A percentile compares a stretch with the other conserved stretches of the same genome.
These are phyloP conservation scores for Brachionus asplanchnoidis DNA, from an alignment of 1,140 invertebrate species.

Conservation along the genomic window DNA sequence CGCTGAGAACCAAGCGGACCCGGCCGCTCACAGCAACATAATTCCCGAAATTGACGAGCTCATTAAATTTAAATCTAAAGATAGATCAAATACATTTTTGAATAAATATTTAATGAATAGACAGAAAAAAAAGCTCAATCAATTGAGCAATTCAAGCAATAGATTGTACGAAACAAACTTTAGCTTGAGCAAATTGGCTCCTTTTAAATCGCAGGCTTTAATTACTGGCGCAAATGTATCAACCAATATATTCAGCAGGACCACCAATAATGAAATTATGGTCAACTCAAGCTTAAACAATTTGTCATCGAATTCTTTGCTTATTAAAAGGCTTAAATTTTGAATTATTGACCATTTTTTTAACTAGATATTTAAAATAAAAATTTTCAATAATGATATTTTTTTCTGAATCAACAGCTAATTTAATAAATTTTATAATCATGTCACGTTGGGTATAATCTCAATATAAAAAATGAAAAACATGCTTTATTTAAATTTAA, in stretches of 20 bases:
- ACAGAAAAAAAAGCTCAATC: not conserved
- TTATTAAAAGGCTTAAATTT: not conserved
- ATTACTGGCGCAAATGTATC: not conserved
- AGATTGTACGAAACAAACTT: not conserved
- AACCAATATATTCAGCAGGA: not conserved
- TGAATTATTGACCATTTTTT: not conserved
- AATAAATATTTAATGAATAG: not conserved
- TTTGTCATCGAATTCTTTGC: not conserved
- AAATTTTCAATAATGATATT: no score
- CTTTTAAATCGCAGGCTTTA: not conserved
- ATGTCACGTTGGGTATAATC: no score
- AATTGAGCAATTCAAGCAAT: not conserved
- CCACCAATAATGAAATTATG: not conserved
- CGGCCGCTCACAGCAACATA: not conserved
- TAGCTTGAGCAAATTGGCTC: not conserved
- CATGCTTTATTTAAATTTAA: no score
- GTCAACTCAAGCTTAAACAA: slow-evolving; percentile 8
- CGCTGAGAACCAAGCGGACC: not conserved
- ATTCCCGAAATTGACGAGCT: not conserved
- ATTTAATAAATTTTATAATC: no score
- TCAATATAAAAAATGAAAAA: no score
- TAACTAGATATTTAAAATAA: no score
- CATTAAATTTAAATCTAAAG: not conserved
- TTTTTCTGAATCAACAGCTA: no score
- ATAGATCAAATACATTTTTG: slow-evolving; percentile 24